phyloP scores from a whole-genome alignment of 2,797 vertebrate species.

The Amniataba percoides region DNA sequence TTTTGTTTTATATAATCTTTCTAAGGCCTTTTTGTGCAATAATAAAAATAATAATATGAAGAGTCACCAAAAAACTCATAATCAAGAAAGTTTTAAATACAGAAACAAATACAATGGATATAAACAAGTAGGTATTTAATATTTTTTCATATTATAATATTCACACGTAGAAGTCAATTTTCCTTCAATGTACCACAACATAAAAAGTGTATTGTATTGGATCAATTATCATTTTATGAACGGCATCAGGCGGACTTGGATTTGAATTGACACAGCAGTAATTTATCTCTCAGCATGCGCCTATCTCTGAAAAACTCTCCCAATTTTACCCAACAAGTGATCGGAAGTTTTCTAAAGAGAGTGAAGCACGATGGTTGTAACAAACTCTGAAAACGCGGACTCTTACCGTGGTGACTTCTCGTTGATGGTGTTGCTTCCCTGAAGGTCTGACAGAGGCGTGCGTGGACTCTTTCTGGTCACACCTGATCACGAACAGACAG shows the following conservation, averaged over 20 bases:
- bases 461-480: slow-evolving; percentile 90
- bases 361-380: not conserved
- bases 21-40: not conserved
- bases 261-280: not conserved
- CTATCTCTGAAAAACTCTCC: not conserved
- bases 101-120: not conserved
- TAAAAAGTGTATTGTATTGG: too few species aligned
- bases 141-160: not conserved
- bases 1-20: not conserved
- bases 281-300: not conserved
- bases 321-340: not conserved
- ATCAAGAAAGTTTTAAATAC: too few species aligned
- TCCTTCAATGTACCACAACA: not conserved
- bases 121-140: not conserved
- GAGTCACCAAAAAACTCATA: too few species aligned
- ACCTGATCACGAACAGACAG: slow-evolving; percentile 81
- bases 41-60: not conserved
- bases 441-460: slow-evolving; percentile 93
- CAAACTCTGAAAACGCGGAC: not conserved
- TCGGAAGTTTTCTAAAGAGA: not conserved
- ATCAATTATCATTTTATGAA: slow-evolving; percentile 5
- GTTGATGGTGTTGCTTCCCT: slow-evolving; percentile 92
- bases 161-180: not conserved
- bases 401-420: slow-evolving; percentile 91
- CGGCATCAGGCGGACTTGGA: not conserved